Evolutionary conservation across 2,888 invertebrate genomes (phyloP), one percentile per base, ranked within the genome.

Genomic region (Adela reaumurella): DNA sequence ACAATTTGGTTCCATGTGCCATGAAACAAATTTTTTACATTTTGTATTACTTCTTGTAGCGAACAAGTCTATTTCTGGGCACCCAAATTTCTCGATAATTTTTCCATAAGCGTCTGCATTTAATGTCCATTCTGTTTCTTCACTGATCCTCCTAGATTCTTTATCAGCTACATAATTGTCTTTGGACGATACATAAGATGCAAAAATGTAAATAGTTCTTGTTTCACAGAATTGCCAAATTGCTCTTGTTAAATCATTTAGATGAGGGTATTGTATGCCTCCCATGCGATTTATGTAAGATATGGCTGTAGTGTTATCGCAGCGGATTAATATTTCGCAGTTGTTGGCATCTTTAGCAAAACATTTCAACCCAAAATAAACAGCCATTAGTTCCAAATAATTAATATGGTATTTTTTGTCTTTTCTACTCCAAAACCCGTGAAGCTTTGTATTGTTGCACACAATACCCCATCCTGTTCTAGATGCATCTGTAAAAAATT

Each of bases 61-160:
- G 29, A 58, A 59, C 6, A 59, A 17, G 29, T 59, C 57, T 2
- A 58, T 55, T 0, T 54, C 17, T 17, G 58, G 57, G 1, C 6
- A 1, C 1, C 56, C 53, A 48, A 57, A 54, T 18, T 2, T 24
- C 17, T 47, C n/a, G 2, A 28, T 20, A n/a, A 54, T 46, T 8
- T 3, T n/a, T 41, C 8, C 19, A 46, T 46, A 54, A 2, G 49
- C 49, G 17, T 20, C 17, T 10, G 50, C 44, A 6, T 45, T 18
- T 17, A 53, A 24, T 45, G 51, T 51, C 53, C 50, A 53, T 47
- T 54, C 54, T 43, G 49, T 54, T 11, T 52, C 51, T 6, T 43
- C 45, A 16, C 51, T 46, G n/a, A 35, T 18, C 24, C 49, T 48
- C 3, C 55, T 24, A 2, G 55, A 57, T 45, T 55, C 55, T 5